Base-by-base conservation (phyloP, 1,140 invertebrate species). In the Paraescarpia echinospica region DNA sequence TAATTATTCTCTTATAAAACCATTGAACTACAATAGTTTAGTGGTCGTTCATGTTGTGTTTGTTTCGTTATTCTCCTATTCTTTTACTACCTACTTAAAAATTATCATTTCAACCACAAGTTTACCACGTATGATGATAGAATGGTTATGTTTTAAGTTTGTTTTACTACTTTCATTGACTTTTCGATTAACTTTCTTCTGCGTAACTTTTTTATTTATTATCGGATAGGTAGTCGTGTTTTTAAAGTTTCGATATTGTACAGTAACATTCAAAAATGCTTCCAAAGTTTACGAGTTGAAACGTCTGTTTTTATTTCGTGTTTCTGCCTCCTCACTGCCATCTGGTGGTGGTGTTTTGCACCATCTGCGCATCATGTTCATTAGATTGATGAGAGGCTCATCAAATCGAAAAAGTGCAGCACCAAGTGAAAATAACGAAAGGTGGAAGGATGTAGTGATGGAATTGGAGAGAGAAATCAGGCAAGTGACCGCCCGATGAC, bases 391-490 rank as follows among this genome's bases (percentile, higher is more conserved):
- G 12, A 77, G 59, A 14, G 34, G 91, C 8, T 33, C 91, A 91
- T 88, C 91, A n/a, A 89, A 92, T 90, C 59, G 93, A 92, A 92
- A 91, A 90, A 93, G 93, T 77, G 89, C 91, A 89, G 33, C 33
- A 33, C 91, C 92, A 14, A 93, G 93, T 91, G 89, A 93, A 89
- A 90, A 90, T 34, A 90, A 93, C 88, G 93, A 93, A 41, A n/a
- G 90, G 48, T 93, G 93, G 93, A 92, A 92, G 88, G 93, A 93
- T 51, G 93, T 93, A 34, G 93, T 93, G 92, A 33, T 92, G 35
- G 93, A 93, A 88, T 35, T 93, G 34, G 93, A 93, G 92, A 91
- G 92, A 41, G 93, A 93, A 89, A 89, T 93, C 48, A 93, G 92
- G 93, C 92, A 92, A 92, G 92, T 92, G 92, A 48, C 33, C 22